A percentile compares a stretch with the other conserved stretches of the same genome.
phyloP scores from a whole-genome alignment of 2,888 invertebrate species.

The Brenthis ino region DNA sequence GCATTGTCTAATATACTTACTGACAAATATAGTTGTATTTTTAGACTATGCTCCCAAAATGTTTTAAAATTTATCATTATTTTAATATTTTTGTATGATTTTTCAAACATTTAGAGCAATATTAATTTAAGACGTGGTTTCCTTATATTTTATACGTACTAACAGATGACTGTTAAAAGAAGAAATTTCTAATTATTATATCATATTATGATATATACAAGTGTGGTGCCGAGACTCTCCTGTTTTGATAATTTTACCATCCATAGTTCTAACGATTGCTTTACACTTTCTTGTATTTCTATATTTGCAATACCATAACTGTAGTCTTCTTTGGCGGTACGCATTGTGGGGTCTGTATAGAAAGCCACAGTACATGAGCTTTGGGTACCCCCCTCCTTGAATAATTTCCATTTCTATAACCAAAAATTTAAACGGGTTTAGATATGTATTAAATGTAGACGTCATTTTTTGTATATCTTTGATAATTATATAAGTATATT shows the following conservation, averaged over 20 bases:
- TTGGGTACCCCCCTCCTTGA: conserved; percentile 50
- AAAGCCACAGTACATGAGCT: conserved; percentile 53
- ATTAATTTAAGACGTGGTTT: too few relatives aligned
- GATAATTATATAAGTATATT: too few relatives aligned
- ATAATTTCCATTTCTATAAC: conserved; percentile 40
- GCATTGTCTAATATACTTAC: too few relatives aligned
- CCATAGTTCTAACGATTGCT: conserved; percentile 45
- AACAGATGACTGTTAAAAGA: too few relatives aligned
- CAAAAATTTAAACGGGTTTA: conserved; percentile 14
- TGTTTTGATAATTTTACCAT: conserved; percentile 39
- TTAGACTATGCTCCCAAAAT: too few relatives aligned
- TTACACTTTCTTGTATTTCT: conserved; percentile 45
- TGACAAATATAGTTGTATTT: too few relatives aligned
- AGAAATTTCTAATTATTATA: too few relatives aligned
- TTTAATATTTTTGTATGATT: too few relatives aligned
- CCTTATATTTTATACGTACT: too few relatives aligned
- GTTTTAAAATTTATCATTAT: too few relatives aligned
- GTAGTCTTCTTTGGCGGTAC: conserved; percentile 49
- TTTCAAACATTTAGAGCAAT: too few relatives aligned
- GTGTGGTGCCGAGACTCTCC: conserved; percentile 35
- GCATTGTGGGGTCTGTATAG: conserved; percentile 59
- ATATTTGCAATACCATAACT: conserved; percentile 59
- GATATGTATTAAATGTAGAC: not conserved
- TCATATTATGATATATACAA: conserved; percentile 33
- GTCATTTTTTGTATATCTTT: too few relatives aligned